phyloP scores from a whole-genome alignment of 2,888 invertebrate species.

The Isoperla grammatica region DNA sequence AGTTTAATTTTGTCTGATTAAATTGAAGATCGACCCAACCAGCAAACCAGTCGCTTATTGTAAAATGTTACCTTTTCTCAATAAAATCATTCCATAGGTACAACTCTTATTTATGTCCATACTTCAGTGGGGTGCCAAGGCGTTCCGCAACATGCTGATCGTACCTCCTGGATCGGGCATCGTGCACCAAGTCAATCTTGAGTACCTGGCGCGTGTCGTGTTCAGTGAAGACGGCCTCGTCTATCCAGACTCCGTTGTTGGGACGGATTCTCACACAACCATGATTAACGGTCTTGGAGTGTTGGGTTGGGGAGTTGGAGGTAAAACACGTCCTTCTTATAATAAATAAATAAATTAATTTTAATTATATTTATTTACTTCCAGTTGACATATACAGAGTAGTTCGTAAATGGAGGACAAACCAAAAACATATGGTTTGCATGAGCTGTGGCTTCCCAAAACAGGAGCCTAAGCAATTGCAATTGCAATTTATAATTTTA shows the following conservation, averaged over 20 bases:
- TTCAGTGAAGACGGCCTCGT: constrained; percentile 62
- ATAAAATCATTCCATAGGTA: constrained; percentile 1
- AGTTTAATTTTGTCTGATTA: too few relatives aligned
- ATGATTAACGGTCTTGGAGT: constrained; percentile 98
- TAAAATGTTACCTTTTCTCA: too few relatives aligned
- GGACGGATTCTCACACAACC: constrained; percentile 98
- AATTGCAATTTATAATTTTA: too few relatives aligned
- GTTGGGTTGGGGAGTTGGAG: constrained; percentile 94
- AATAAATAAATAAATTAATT: too few relatives aligned
- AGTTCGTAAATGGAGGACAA: background rate
- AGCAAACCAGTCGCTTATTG: too few relatives aligned
- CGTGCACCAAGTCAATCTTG: constrained; percentile 97
- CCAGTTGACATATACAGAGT: constrained; percentile 6
- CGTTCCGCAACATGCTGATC: constrained; percentile 93
- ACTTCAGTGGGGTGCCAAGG: constrained; percentile 88
- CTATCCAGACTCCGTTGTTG: constrained; percentile 89
- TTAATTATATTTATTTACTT: background rate
- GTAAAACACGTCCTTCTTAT: constrained; percentile 45
- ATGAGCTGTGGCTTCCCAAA: too few relatives aligned
- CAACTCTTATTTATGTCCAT: background rate
- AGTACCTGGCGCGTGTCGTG: constrained; percentile 87
- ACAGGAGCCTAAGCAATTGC: too few relatives aligned
- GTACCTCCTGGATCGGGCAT: constrained; percentile 98
- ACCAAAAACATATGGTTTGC: too few relatives aligned
- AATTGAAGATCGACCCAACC: too few relatives aligned